Conservation (phyloP, 2,113 vertebrate species). For the Pedetes capensis region DNA sequence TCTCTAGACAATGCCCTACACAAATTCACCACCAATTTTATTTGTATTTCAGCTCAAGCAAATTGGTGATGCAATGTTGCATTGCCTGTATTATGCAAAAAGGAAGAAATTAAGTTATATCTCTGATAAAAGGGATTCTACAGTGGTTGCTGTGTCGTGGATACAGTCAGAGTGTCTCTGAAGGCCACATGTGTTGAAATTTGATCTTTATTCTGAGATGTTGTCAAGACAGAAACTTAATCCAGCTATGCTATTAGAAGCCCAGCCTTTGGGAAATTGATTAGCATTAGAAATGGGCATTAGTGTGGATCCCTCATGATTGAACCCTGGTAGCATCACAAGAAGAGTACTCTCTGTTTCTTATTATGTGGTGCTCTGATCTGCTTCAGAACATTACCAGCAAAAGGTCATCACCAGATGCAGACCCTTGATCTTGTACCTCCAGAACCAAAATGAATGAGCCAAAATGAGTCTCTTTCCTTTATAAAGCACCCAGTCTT, state of each 20-base stretch:
- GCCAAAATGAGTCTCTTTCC: neutral
- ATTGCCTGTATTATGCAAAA: neutral
- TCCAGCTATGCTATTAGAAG: neutral
- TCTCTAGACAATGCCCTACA: too few species aligned
- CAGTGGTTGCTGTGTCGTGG: neutral
- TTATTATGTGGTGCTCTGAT: neutral
- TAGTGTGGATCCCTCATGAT: neutral
- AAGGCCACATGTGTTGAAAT: neutral
- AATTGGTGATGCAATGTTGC: neutral
- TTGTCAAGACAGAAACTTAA: neutral
- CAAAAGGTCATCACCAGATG: neutral
- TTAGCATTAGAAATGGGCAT: neutral
- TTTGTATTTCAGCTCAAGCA: constrained; percentile 2
- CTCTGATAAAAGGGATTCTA: neutral
- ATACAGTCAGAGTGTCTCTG: too few species aligned
- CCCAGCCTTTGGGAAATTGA: neutral
- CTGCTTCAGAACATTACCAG: neutral
- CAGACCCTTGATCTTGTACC: neutral
- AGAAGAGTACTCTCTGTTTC: neutral
- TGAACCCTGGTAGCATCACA: neutral
- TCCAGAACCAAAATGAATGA: neutral
- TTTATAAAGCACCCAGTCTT: neutral
- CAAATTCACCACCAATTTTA: neutral
- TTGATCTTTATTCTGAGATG: neutral
- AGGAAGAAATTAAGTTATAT: neutral